phyloP scores from a whole-genome alignment of 2,113 vertebrate genomes.

The Oncorhynchus clarkii region DNA sequence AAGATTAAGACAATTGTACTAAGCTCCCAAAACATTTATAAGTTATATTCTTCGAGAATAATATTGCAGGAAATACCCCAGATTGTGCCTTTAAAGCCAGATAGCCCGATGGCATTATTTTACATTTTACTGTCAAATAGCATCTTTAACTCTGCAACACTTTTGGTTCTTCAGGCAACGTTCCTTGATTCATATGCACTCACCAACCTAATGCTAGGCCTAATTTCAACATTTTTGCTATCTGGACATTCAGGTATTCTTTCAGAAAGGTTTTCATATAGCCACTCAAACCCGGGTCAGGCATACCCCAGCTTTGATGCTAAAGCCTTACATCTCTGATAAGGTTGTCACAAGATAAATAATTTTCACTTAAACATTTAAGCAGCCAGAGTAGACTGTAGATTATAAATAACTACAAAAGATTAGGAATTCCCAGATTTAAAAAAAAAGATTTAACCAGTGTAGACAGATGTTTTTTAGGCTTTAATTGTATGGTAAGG shows the following conservation, averaged over 20 bases:
- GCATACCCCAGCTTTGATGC: constrained; percentile 42
- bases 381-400: constrained; percentile 36
- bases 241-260: constrained; percentile 20
- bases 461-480: constrained; percentile 28
- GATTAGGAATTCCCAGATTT: constrained; percentile 58
- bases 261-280: constrained; percentile 20
- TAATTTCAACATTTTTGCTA: not conserved
- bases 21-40: too few species aligned
- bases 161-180: too few species aligned
- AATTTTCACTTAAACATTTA: constrained; percentile 53
- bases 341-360: constrained; percentile 42
- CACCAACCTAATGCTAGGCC: too few species aligned
- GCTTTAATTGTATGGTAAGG: constrained; percentile 19
- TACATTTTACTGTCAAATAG: too few species aligned
- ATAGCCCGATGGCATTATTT: too few species aligned
- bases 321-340: constrained; percentile 56
- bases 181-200: too few species aligned
- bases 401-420: constrained; percentile 71
- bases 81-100: too few species aligned
- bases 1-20: too few species aligned
- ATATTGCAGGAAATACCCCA: too few species aligned
- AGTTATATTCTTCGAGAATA: too few species aligned
- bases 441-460: constrained; percentile 25
- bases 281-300: constrained; percentile 27
- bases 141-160: too few species aligned